Evolutionary conservation across 2,888 invertebrate species (phyloP).

Genomic region (Rambutsinella grinnellia): DNA sequence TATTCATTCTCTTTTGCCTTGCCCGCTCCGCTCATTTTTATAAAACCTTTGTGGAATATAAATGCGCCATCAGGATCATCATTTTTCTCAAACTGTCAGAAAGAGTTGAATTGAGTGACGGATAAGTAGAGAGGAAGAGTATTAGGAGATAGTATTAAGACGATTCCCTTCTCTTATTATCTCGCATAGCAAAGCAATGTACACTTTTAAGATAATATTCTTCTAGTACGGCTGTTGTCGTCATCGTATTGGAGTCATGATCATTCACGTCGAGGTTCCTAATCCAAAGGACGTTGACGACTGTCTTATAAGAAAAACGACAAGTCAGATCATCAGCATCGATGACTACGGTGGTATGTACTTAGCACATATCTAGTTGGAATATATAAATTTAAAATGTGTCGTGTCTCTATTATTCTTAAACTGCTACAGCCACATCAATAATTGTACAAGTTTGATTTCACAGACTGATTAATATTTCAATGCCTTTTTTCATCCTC

Average conservation of each 20-base stretch:
- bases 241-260: not conserved
- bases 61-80: conserved; percentile 40
- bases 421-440: not conserved
- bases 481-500: conserved; percentile 20
- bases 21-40: not conserved
- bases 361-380: not conserved
- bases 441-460: not conserved
- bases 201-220: not conserved
- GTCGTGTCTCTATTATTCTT: not conserved
- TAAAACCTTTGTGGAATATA: conserved; percentile 41
- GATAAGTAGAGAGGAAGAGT: conserved; percentile 32
- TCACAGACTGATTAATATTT: conserved; percentile 30
- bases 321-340: not conserved
- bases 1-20: too few relatives aligned
- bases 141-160: not conserved
- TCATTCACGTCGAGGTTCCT: not conserved
- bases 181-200: not conserved
- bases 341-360: not conserved
- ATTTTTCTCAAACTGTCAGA: conserved; percentile 29
- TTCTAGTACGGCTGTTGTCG: not conserved
- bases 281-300: not conserved
- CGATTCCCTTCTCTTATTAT: not conserved
- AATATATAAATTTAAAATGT: too few relatives aligned
- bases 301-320: not conserved
- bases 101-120: conserved; percentile 53